phyloP scores from a whole-genome alignment of 2,797 vertebrate species.

The Pseudomugil gertrudae region DNA sequence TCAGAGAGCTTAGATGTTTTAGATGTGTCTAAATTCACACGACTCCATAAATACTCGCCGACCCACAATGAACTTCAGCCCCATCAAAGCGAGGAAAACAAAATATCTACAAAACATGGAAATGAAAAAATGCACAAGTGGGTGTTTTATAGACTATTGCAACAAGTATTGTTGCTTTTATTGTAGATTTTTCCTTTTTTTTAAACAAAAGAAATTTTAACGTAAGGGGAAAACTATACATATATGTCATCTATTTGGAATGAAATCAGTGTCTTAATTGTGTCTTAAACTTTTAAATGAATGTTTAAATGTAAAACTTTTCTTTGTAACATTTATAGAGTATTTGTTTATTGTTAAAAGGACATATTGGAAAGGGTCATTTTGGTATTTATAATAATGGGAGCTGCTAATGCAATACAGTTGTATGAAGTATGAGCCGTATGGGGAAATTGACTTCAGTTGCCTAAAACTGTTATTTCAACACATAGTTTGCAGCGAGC shows the following conservation, averaged over 20 bases:
- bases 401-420: constrained; percentile 34
- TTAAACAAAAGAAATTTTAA: constrained; percentile 47
- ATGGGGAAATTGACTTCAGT: constrained; percentile 1
- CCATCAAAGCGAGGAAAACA: background rate
- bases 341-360: constrained; percentile 39
- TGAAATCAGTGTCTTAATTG: constrained; percentile 63
- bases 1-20: background rate
- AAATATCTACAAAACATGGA: constrained; percentile 8
- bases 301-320: constrained; percentile 46
- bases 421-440: constrained; percentile 16
- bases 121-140: constrained; percentile 39
- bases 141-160: constrained; percentile 54
- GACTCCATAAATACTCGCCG: constrained; percentile 10
- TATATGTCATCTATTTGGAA: constrained; percentile 57
- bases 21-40: constrained; percentile 1
- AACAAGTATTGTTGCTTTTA: constrained; percentile 63
- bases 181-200: constrained; percentile 25
- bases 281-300: constrained; percentile 59
- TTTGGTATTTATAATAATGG: constrained; percentile 36
- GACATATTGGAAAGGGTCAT: constrained; percentile 26
- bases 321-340: constrained; percentile 32
- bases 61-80: constrained; percentile 22
- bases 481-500: constrained; percentile 4
- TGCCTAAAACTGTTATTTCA: background rate
- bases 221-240: constrained; percentile 21